These are phyloP conservation scores for Allophyes oxyacanthae DNA, from an alignment of 2,888 invertebrate species.

Conservation along the genomic window DNA sequence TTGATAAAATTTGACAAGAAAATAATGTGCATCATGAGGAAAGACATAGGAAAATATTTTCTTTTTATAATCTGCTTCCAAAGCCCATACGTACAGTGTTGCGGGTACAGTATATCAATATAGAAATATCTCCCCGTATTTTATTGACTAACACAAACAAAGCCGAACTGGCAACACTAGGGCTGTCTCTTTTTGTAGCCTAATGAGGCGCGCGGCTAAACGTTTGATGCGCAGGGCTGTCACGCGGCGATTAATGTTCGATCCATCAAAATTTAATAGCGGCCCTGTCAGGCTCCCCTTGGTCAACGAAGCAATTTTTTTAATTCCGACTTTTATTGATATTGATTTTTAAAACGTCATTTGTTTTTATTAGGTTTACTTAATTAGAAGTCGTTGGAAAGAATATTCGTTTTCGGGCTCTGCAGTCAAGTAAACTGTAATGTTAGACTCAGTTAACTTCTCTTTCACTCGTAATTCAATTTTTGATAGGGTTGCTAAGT, in stretches of 20 bases:
- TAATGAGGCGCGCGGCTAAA: slow-evolving; percentile 68
- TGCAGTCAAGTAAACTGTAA: too few relatives aligned
- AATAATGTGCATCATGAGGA: too few relatives aligned
- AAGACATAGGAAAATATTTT: too few relatives aligned
- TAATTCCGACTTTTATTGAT: slow-evolving; percentile 58
- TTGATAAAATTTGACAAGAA: too few relatives aligned
- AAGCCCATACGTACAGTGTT: too few relatives aligned
- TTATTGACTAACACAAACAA: slow-evolving; percentile 19
- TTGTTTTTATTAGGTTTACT: slow-evolving; percentile 45
- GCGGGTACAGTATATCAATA: too few relatives aligned
- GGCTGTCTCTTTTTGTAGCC: slow-evolving; percentile 58
- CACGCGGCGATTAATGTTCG: slow-evolving; percentile 65
- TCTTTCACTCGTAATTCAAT: too few relatives aligned
- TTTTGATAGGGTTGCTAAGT: too few relatives aligned
- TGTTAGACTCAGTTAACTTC: too few relatives aligned
- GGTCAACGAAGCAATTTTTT: slow-evolving; percentile 53
- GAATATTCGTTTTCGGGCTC: slow-evolving; percentile 11
- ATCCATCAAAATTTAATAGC: slow-evolving; percentile 77
- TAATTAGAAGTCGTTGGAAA: slow-evolving; percentile 35
- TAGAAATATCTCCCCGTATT: too few relatives aligned
- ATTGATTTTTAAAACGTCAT: slow-evolving; percentile 55
- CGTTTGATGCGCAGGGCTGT: slow-evolving; percentile 75
- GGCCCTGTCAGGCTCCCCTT: slow-evolving; percentile 46
- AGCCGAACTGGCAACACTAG: slow-evolving; percentile 35
- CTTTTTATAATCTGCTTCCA: too few relatives aligned